phyloP scores from a whole-genome alignment of 2,888 invertebrate genomes.

The Plutella xylostella region DNA sequence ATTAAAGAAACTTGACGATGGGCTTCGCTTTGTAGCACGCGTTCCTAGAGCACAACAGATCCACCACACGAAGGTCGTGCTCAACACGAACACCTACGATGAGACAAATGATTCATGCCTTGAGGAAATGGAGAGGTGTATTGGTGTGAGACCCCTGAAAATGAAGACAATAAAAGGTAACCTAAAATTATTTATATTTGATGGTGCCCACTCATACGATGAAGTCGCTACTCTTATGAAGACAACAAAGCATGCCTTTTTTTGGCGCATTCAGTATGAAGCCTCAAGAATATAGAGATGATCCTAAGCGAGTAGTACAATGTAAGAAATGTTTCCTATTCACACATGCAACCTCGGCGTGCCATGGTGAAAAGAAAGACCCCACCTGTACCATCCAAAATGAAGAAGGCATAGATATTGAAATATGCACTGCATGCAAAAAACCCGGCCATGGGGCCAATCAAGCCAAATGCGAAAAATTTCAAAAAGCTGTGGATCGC shows the following conservation, averaged over 20 bases:
- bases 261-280: neutral
- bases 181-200: slow-evolving; percentile 7
- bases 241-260: slow-evolving; percentile 1
- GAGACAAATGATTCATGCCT: slow-evolving; percentile 1
- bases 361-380: neutral
- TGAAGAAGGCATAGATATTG: neutral
- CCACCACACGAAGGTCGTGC: slow-evolving; percentile 5
- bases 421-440: neutral
- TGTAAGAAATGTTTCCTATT: slow-evolving; percentile 2
- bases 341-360: slow-evolving; percentile 2
- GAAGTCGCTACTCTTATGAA: slow-evolving; percentile 8
- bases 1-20: slow-evolving; percentile 5
- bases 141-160: slow-evolving; percentile 8
- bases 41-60: slow-evolving; percentile 6
- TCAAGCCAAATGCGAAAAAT: neutral
- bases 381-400: neutral
- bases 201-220: slow-evolving; percentile 9
- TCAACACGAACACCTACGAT: slow-evolving; percentile 1
- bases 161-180: slow-evolving; percentile 9
- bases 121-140: slow-evolving; percentile 8
- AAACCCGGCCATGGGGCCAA: neutral
- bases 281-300: neutral
- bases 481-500: neutral
- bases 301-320: neutral
- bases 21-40: slow-evolving; percentile 3